A percentile compares a stretch with the other conserved stretches of the same genome.
Evolutionary conservation across 2,113 vertebrate species (phyloP).

Genomic region (Cromileptes altivelis): DNA sequence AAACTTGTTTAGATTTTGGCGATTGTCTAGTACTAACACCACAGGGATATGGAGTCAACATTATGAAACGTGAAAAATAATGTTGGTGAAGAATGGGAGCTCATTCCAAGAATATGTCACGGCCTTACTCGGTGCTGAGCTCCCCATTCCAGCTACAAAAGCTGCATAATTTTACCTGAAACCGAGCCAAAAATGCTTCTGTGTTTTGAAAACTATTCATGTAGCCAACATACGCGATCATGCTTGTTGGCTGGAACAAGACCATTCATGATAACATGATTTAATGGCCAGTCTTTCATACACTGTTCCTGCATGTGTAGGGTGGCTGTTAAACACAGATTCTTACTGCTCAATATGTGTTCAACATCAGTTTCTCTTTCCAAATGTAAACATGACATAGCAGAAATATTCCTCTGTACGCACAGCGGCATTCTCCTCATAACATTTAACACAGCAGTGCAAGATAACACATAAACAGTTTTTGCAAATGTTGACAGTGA

Average conservation of each 20-base stretch:
- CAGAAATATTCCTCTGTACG: conserved; percentile 42
- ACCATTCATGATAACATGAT: conserved; percentile 28
- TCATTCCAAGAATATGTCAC: conserved; percentile 71
- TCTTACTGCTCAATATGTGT: conserved; percentile 36
- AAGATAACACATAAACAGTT: conserved; percentile 11
- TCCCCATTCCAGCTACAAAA: conserved; percentile 50
- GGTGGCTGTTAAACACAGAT: conserved; percentile 28
- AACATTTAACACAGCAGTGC: background rate
- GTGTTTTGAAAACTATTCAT: conserved; percentile 38
- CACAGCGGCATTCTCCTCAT: conserved; percentile 4
- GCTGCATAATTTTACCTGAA: conserved; percentile 44
- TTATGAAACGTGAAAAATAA: conserved; percentile 68
- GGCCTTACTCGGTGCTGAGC: conserved; percentile 37
- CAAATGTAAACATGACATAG: conserved; percentile 64
- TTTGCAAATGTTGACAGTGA: background rate
- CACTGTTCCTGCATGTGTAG: conserved; percentile 9
- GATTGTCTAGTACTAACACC: conserved; percentile 71
- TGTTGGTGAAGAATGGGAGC: conserved; percentile 49
- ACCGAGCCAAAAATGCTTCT: conserved; percentile 46
- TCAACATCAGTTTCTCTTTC: conserved; percentile 41
- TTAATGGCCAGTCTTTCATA: conserved; percentile 22
- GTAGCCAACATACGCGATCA: background rate
- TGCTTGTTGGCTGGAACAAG: conserved; percentile 6
- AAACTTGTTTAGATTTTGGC: conserved; percentile 67
- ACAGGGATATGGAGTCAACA: conserved; percentile 50